Base-by-base conservation (phyloP, 2,113 vertebrate genomes). In the Corydoras sp. region DNA sequence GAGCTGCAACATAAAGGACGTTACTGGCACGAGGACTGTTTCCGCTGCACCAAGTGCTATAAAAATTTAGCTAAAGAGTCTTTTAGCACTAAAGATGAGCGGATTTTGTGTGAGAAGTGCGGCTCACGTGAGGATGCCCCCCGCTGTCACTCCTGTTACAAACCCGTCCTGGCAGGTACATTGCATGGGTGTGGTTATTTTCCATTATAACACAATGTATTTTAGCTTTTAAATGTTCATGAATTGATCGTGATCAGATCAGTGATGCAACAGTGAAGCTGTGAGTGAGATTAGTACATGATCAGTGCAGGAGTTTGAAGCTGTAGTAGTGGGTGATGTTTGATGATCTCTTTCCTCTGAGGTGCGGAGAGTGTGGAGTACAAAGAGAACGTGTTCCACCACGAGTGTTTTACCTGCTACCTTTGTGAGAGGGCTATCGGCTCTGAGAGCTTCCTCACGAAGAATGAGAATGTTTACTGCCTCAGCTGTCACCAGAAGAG, bases 331-430 rank as follows among this genome's bases (percentile, higher is more conserved):
- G n/a, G n/a, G 2, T 43, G 7, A 43, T 43, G 35, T 43, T 43
- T 43, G 35, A 43, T 43, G 35, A 43, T 43, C 7, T 43, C 7
- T 43, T 43, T 43, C 7, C 35, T 8, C 35, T 43, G 35, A 98
- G 96, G 94, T 77, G 87, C 90, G 68, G 92, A 94, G 81, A 98
- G 92, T 0, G 94, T 98, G 77, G 94, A 96, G 80, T 99, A 99
- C 86, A 98, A 98, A 89, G 93, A 93, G 32, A 93, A 89, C 69
- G 84, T 91, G 0, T 98, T 94, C 92, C 97, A 99, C 8, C 93
- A 98, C 4, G 92, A 97, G 48, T 99, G 97, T 59, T 99, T 99
- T 87, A 93, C 85, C 74, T 99, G 97, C 84, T 92, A 81, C 84
- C 85, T 88, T 83, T 99, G 95, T 85, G 95, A 94, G 82, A 82